Evolutionary conservation across 2,797 vertebrate genomes (phyloP), one percentile per base, ranked within the genome.

Genomic region (Otolemur crassicaudatus): DNA sequence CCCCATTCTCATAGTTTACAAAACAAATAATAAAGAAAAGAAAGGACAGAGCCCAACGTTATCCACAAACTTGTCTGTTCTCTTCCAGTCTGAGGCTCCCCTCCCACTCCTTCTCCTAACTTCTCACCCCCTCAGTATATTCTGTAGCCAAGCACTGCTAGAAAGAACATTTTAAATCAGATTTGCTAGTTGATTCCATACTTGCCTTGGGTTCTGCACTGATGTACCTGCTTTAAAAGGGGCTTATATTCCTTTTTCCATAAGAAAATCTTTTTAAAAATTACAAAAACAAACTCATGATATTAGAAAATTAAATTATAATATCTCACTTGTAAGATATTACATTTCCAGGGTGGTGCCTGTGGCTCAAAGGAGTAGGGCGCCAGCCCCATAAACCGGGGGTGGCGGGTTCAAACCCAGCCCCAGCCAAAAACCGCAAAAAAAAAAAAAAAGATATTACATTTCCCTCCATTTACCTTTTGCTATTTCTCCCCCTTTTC

Each of bases 221-320:
- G 43, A 4, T 31, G 10, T 56, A 65, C 76, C 86, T 91, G 2
- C 84, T 80, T 91, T 91, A 56, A 87, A 91, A 83, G 63, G 40
- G 40, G 63, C 29, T 75, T 53, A 23, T 20, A 43, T 65, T n/a
- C 43, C 43, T 90, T 91, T 91, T 83, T 79, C 27, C 11, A 10
- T 76, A 77, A 69, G 40, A 37, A 95, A 90, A 53, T 25, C 19
- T 77, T 95, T 91, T 49, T 3, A 87, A 89, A 70, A 40, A 20
- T 37, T n/a, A 3, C 63, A 31, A 61, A 93, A 80, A 34, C n/a
- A 79, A 58, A 16, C 27, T 70, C n/a, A 16, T 14, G 56, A 34
- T 53, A 79, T 22, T 87, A 75, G 16, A 53, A 75, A 90, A 53
- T 53, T 88, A 58, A 89, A 72, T 85, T 56, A 5, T 3, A 23